Evolutionary conservation across 1,140 invertebrate genomes (phyloP).

Genomic region (Drosophila pallidifrons): DNA sequence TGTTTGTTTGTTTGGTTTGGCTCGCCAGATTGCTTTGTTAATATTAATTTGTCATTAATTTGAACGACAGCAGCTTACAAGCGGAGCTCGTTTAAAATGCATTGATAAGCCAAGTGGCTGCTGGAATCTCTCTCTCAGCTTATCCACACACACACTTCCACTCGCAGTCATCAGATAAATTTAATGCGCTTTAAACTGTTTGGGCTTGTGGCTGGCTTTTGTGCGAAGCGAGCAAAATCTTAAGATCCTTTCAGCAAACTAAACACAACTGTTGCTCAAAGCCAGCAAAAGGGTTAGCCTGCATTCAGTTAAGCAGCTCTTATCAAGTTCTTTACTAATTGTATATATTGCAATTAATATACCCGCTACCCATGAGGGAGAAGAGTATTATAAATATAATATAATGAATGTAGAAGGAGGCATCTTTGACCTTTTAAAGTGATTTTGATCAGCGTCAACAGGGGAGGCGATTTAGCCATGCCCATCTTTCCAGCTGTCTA

Average conservation of each 20-base stretch:
- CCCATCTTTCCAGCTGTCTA: too few relatives aligned
- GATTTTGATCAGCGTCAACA: too few relatives aligned
- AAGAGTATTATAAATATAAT: too few relatives aligned
- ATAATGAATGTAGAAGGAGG: too few relatives aligned
- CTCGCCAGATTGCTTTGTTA: constrained; percentile 75
- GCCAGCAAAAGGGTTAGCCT: constrained; percentile 55
- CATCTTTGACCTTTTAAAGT: too few relatives aligned
- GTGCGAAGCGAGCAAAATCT: constrained; percentile 6
- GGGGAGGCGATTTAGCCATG: too few relatives aligned
- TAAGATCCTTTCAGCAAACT: constrained; percentile 61
- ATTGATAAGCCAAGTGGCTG: constrained; percentile 76
- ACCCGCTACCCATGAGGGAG: too few relatives aligned
- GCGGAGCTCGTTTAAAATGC: constrained; percentile 75
- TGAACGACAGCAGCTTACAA: constrained; percentile 64
- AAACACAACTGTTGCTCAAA: constrained; percentile 78
- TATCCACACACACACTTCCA: constrained; percentile 18
- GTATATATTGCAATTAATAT: too few relatives aligned
- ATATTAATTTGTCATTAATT: constrained; percentile 82
- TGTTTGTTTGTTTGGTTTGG: constrained; percentile 38
- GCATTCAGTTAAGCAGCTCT: constrained; percentile 49
- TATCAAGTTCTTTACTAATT: too few relatives aligned
- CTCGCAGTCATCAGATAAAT: constrained; percentile 70
- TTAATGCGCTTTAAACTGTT: constrained; percentile 82
- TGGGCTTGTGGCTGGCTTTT: constrained; percentile 58
- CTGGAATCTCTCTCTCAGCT: constrained; percentile 19